Evolutionary conservation across 2,113 vertebrate genomes (phyloP).

Genomic region (Notarius lentiginosus): DNA sequence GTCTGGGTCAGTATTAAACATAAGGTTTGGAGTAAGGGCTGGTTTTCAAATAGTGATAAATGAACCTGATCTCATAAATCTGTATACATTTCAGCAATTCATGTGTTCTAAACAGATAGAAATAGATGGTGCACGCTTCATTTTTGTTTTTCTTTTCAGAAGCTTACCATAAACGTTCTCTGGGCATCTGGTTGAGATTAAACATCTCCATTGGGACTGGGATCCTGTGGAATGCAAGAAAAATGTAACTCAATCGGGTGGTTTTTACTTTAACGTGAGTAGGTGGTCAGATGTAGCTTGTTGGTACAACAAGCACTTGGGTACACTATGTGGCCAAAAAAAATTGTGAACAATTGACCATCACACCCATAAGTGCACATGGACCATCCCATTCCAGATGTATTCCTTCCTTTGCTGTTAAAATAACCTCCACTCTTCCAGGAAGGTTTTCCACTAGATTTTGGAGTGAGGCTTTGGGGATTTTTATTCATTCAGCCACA

Average conservation of each 20-base stretch:
- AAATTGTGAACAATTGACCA: neutral
- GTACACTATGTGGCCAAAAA: neutral
- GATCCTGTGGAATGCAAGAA: neutral
- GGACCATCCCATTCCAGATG: neutral
- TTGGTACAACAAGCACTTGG: neutral
- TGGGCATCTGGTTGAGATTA: neutral
- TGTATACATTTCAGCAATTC: no score
- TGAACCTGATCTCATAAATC: no score
- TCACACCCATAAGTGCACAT: neutral
- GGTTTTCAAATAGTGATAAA: no score
- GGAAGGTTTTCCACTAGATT: no score
- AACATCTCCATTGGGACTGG: neutral
- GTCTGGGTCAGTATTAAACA: neutral
- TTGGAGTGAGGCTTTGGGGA: no score
- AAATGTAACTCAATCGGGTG: neutral
- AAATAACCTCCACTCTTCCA: no score
- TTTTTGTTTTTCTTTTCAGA: neutral
- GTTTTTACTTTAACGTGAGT: neutral
- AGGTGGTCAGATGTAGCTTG: neutral
- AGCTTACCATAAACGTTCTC: neutral
- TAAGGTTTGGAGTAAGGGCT: neutral
- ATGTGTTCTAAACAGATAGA: no score
- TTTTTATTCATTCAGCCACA: no score
- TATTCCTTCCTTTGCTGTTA: no score
- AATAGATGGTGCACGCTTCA: neutral